Conservation (phyloP, 2,797 vertebrate genomes). For the Trichosurus vulpecula region DNA sequence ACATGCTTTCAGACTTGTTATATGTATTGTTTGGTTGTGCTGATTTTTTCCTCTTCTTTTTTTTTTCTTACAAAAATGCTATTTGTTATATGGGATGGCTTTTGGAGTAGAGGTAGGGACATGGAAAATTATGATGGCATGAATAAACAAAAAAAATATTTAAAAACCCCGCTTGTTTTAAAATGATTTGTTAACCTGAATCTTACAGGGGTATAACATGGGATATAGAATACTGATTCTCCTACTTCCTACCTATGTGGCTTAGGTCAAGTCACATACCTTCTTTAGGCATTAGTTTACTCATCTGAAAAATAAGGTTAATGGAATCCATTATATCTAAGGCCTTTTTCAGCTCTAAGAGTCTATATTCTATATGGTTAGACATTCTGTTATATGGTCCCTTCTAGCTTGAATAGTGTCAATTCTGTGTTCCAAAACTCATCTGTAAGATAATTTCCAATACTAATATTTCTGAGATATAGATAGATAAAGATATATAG, state of each 20-base stretch:
- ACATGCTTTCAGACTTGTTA: neutral
- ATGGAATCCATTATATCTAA: slow-evolving; percentile 9
- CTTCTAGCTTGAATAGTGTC: neutral
- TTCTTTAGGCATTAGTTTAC: slow-evolving; percentile 3
- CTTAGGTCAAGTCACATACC: neutral
- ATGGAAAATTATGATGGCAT: neutral
- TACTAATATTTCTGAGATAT: neutral
- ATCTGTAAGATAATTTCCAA: slow-evolving; percentile 33
- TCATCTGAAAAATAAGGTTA: slow-evolving; percentile 12
- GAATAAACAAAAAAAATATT: neutral
- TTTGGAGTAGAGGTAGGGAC: neutral
- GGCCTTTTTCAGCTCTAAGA: neutral
- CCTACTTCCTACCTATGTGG: neutral
- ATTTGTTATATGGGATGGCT: neutral
- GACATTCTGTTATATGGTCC: neutral
- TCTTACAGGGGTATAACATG: neutral
- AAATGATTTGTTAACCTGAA: neutral
- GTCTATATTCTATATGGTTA: neutral
- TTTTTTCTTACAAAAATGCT: neutral
- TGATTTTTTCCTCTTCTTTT: neutral
- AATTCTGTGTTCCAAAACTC: neutral
- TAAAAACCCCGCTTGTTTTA: neutral
- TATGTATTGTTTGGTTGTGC: neutral
- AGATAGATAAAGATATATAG: neutral
- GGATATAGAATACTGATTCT: neutral